Conservation (phyloP, 2,113 vertebrate genomes). For the Festucalex cinctus region DNA sequence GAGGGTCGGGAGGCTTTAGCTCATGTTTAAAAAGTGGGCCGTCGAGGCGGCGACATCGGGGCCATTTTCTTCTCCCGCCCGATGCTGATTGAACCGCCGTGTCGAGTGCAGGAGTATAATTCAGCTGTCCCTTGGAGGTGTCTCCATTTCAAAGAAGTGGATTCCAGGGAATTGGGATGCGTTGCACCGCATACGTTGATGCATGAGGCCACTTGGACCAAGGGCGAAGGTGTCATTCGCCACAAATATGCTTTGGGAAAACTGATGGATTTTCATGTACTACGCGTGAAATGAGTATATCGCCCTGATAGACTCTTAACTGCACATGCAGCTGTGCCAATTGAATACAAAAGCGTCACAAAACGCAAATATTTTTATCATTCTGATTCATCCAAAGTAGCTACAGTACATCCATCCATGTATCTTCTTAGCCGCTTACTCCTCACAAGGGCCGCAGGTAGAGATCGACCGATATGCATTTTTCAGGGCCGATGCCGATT, state of each 20-base stretch:
- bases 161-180: slow-evolving; percentile 56
- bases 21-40: slow-evolving; percentile 39
- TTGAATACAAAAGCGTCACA: background rate
- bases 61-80: slow-evolving; percentile 11
- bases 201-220: slow-evolving; percentile 70
- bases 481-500: no score
- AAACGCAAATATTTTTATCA: no score
- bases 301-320: slow-evolving; percentile 6
- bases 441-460: no score
- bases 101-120: slow-evolving; percentile 55
- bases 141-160: slow-evolving; percentile 57
- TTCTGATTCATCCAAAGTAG: no score
- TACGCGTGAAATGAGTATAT: slow-evolving; percentile 43
- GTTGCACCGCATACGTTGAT: slow-evolving; percentile 54
- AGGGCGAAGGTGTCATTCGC: slow-evolving; percentile 64
- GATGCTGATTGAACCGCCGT: slow-evolving; percentile 44
- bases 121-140: slow-evolving; percentile 41
- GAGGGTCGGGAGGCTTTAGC: slow-evolving; percentile 10
- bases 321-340: background rate
- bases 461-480: no score
- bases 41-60: slow-evolving; percentile 25
- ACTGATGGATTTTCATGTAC: slow-evolving; percentile 50
- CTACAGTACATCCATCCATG: no score
- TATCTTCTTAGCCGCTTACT: no score
- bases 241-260: slow-evolving; percentile 39